A percentile compares a stretch with the other conserved stretches of the same genome.
phyloP scores from a whole-genome alignment of 2,888 invertebrate species.

The Atethmia centrago region DNA sequence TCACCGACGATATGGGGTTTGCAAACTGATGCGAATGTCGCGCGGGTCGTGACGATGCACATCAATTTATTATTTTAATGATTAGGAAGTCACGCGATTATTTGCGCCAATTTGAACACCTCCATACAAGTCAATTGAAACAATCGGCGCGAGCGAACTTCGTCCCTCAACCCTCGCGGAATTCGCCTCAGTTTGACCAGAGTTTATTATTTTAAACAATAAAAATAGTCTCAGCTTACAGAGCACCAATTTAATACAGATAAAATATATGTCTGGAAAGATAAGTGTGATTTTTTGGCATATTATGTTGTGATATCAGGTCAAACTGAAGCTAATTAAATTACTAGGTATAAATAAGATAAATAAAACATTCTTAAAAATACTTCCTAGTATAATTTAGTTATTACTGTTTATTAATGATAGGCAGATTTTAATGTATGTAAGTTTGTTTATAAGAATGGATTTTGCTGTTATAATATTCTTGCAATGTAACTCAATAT shows the following conservation, averaged over 20 bases:
- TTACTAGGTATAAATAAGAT: neutral
- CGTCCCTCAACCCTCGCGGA: neutral
- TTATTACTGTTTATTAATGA: neutral
- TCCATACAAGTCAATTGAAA: neutral
- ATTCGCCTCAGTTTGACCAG: neutral
- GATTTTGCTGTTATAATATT: neutral
- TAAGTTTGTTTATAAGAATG: slow-evolving; percentile 1
- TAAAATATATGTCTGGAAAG: neutral
- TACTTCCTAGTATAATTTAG: slow-evolving; percentile 9
- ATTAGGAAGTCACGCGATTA: neutral
- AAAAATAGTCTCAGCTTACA: slow-evolving; percentile 1
- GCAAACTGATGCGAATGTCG: neutral
- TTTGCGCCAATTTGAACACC: neutral
- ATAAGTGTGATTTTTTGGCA: neutral
- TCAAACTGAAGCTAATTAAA: slow-evolving; percentile 3
- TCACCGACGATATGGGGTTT: neutral
- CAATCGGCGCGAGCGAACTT: neutral
- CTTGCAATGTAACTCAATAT: slow-evolving; percentile 20
- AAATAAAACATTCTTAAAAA: neutral
- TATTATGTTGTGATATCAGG: slow-evolving; percentile 6
- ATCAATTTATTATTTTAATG: neutral
- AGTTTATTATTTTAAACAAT: neutral
- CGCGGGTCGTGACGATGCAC: neutral
- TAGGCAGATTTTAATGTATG: neutral
- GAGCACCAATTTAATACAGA: neutral